Percentiles rank a stretch among this genome's conserved stretches.
phyloP scores from a whole-genome alignment of 2,888 invertebrate genomes.

The Amiota minor region DNA sequence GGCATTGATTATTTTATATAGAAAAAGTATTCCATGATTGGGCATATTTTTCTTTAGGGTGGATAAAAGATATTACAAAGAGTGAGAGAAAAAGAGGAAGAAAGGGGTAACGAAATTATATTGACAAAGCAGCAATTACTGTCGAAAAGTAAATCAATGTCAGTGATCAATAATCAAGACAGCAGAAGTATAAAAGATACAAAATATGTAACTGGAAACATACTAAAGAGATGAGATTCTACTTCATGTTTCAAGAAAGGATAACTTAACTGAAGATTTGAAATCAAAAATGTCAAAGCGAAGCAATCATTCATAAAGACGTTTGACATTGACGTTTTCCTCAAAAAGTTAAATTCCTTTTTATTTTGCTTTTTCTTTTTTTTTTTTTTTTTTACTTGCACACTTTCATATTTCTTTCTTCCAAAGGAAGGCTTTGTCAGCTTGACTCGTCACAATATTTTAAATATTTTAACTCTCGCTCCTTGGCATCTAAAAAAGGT shows the following conservation, averaged over 20 bases:
- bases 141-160: slow-evolving; percentile 25
- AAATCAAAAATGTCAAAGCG: background rate
- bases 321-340: slow-evolving; percentile 53
- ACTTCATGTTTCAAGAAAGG: background rate
- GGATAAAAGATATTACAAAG: too few relatives aligned
- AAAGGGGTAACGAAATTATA: slow-evolving; percentile 10
- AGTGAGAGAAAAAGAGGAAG: background rate
- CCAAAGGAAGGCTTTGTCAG: too few relatives aligned
- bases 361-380: background rate
- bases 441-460: too few relatives aligned
- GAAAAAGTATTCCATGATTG: too few relatives aligned
- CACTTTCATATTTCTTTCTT: too few relatives aligned
- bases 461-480: too few relatives aligned
- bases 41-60: too few relatives aligned
- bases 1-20: too few relatives aligned
- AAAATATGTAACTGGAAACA: background rate
- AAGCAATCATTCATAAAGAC: slow-evolving; percentile 35
- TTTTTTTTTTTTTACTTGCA: background rate
- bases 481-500: too few relatives aligned
- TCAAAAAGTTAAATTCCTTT: slow-evolving; percentile 49
- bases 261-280: background rate
- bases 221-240: too few relatives aligned
- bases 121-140: slow-evolving; percentile 25
- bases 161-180: slow-evolving; percentile 10
- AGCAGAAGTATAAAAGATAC: background rate